Evolutionary conservation across 2,113 vertebrate genomes (phyloP), one percentile per base, ranked within the genome.

Genomic region (Neomonachus schauinslandi): DNA sequence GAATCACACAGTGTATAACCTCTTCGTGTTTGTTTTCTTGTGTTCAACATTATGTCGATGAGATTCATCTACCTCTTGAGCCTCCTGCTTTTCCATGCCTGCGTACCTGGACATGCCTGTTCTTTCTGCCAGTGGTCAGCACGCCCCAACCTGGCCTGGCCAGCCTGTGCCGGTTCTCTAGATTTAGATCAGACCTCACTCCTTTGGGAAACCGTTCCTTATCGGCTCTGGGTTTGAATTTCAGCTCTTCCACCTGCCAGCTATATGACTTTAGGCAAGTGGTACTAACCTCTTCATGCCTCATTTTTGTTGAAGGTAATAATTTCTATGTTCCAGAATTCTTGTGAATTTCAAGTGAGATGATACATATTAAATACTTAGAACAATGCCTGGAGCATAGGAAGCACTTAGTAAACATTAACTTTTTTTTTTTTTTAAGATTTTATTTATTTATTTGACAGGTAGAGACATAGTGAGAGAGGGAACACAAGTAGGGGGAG

Each of bases 281-380:
- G 31, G 88, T 61, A 16, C 46, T 67, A 63, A 91, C 42, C 18
- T 94, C 49, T 96, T 65, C 59, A 4, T 46, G 63, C 26, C 61
- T 91, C 10, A 13, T 55, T 89, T 90, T 82, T 85, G 42, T 92
- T 79, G 42, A 86, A 69, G 49, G 28, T 77, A 36, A 36, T 51
- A 24, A 71, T 86, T 95, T 96, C 42, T 81, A 13, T 81, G 69
- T 80, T 67, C 55, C 19, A 85, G 82, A 74, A 46, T 89, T 89
- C 71, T 95, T 79, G 36, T 42, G 88, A 92, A 86, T 95, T 96
- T 91, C 71, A 81, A 92, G 53, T 24, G 69, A 65, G 49, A 77
- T 69, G 36, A 91, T 76, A 80, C 9, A 24, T 89, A 81, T 39
- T 67, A 67, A 94, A 39, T 63, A 59, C n/a, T 91, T 77, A 89